Evolutionary conservation across 2,888 invertebrate species (phyloP), one percentile per base, ranked within the genome.

Genomic region (Leuctra nigra): DNA sequence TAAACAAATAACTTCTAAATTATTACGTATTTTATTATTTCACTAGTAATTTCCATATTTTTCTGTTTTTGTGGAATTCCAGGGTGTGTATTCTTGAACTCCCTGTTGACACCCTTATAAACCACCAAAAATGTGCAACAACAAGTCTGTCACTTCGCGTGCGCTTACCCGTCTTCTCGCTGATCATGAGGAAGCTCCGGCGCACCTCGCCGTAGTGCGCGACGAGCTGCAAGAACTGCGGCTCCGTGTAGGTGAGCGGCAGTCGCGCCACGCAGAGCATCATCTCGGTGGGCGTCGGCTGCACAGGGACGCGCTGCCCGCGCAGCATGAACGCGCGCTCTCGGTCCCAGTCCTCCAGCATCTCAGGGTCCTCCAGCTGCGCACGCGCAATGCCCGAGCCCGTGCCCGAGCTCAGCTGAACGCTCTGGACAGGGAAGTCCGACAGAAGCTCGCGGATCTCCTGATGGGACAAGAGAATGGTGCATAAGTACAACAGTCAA

Each of bases 211-310:
- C 77, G 62, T 71, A 74, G 54, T 68, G 65, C 4, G 68, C 62
- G 6, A 76, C 72, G 20, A 77, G 66, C n/a, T 68, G 66, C 9
- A 66, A 62, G 62, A 77, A 76, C 59, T 75, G 72, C 13, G 70
- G 68, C 54, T 77, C 75, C 1, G 70, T 69, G 64, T 71, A 71
- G 56, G 67, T 63, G 2, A 68, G 64, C 1, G 78, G 77, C 33
- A 78, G 67, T 33, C 76, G 69, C 1, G 75, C 74, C 4, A 78
- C 69, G 64, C 77, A 77, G 14, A 78, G 67, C 61, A 76, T 67
- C 66, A 72, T 71, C 61, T 75, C 73, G 11, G 73, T 73, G 4
- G 70, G 69, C 14, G 72, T 71, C 14, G 73, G 69, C 20, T 67
- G 64, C 25, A 75, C 73, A 2, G 70, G 68, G n/a, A 76, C 72